Conservation (phyloP, 2,797 vertebrate genomes). For the Simalia tracyae region DNA sequence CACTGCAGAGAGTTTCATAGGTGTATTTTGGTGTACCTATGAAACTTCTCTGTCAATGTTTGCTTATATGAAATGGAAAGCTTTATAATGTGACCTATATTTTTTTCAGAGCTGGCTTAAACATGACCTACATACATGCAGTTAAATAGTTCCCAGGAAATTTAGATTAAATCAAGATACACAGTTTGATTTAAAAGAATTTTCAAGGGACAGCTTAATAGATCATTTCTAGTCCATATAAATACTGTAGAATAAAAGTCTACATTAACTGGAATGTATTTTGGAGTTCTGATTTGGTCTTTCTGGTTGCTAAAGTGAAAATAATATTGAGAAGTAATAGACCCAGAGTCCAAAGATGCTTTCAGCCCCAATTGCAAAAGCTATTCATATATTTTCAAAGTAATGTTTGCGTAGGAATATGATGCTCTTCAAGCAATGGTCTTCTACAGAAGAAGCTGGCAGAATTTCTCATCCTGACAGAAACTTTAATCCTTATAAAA, state of each 20-base stretch:
- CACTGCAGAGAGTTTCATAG: background rate
- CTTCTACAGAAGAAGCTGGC: too few relatives aligned
- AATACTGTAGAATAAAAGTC: background rate
- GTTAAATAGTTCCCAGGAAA: background rate
- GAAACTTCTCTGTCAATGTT: background rate
- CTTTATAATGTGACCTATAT: background rate
- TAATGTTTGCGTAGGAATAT: conserved; percentile 8
- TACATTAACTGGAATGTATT: background rate
- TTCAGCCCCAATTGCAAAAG: background rate
- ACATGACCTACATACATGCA: background rate
- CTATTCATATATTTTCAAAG: background rate
- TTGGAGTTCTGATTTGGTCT: background rate
- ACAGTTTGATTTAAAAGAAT: background rate
- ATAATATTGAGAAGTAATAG: background rate
- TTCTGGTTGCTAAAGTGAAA: background rate
- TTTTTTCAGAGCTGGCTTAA: background rate
- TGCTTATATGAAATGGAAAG: background rate
- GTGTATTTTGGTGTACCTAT: background rate
- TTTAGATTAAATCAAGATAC: background rate
- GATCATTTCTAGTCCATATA: background rate
- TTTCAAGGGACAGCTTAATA: background rate
- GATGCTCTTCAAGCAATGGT: background rate
- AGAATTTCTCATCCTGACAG: background rate
- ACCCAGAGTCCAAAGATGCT: too few relatives aligned
- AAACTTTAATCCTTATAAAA: conserved; percentile 75